Percentiles rank a stretch among this genome's conserved stretches.
Conservation (phyloP, 2,113 vertebrate genomes). For the Lagenorhynchus albirostris region DNA sequence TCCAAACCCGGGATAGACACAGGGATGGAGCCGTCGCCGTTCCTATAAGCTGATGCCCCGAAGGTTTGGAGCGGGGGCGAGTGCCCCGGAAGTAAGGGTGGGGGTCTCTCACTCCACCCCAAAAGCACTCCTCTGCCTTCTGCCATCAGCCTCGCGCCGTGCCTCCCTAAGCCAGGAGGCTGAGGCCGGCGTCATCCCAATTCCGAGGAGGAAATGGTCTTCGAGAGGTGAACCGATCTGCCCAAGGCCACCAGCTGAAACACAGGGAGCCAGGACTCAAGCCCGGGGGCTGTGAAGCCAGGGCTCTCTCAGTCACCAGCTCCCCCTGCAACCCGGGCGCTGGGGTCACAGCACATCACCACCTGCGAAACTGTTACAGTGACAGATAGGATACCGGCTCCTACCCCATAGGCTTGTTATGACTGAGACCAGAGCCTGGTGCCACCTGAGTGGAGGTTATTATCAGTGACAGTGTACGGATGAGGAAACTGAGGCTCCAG, state of each 20-base stretch:
- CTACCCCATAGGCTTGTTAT: fast-evolving
- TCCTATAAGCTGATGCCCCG: fast-evolving
- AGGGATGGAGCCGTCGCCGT: fast-evolving
- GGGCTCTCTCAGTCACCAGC: fast-evolving
- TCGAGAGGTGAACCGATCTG: background rate
- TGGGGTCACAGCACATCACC: background rate
- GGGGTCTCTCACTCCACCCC: background rate
- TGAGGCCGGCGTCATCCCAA: fast-evolving
- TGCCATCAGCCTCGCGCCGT: fast-evolving
- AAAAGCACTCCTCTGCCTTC: background rate
- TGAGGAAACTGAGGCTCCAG: background rate
- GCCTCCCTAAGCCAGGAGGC: background rate
- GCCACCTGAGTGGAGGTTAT: fast-evolving
- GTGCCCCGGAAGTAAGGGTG: background rate
- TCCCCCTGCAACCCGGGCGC: fast-evolving
- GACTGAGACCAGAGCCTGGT: background rate
- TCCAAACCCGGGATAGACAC: fast-evolving
- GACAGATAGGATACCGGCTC: background rate
- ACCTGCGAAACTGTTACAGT: fast-evolving
- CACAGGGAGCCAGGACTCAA: background rate
- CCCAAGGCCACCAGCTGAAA: background rate
- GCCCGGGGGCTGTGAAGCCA: background rate
- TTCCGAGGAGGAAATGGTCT: background rate
- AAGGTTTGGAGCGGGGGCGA: background rate
- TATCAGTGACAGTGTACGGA: background rate